A percentile compares a stretch with the other conserved stretches of the same genome.
Conservation (phyloP, 2,888 invertebrate genomes). For the Noctua pronuba region DNA sequence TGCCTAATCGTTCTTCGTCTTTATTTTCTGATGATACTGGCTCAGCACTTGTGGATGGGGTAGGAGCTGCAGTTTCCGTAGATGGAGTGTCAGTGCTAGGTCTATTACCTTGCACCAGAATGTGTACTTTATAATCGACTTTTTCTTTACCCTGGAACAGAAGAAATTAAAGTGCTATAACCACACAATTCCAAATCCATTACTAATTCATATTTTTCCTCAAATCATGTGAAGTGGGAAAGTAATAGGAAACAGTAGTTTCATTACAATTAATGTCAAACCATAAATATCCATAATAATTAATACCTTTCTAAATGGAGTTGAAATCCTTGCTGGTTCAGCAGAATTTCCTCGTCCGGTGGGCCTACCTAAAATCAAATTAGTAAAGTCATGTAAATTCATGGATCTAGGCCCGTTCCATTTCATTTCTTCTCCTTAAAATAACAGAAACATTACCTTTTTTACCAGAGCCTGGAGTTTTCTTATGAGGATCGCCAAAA, state of each 20-base stretch:
- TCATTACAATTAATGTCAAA: neutral
- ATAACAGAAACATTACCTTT: slow-evolving; percentile 73
- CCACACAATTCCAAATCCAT: neutral
- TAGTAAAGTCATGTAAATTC: neutral
- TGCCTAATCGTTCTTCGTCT: slow-evolving; percentile 34
- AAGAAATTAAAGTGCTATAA: slow-evolving; percentile 33
- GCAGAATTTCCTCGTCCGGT: slow-evolving; percentile 68
- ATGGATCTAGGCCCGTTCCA: neutral
- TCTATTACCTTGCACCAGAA: slow-evolving; percentile 91
- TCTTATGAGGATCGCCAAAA: slow-evolving; percentile 84
- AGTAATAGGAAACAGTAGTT: neutral
- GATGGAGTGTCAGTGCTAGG: slow-evolving; percentile 72
- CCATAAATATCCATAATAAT: neutral
- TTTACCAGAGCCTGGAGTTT: slow-evolving; percentile 77
- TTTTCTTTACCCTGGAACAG: slow-evolving; percentile 84
- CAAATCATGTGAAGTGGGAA: neutral
- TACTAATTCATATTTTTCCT: neutral
- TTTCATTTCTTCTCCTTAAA: neutral
- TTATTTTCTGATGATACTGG: slow-evolving; percentile 45
- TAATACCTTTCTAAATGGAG: slow-evolving; percentile 80
- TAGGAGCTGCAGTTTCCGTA: slow-evolving; percentile 61
- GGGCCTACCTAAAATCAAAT: slow-evolving; percentile 73
- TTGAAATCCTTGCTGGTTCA: slow-evolving; percentile 73
- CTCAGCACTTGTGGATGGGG: slow-evolving; percentile 66
- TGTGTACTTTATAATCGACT: slow-evolving; percentile 91